Evolutionary conservation across 2,888 invertebrate species (phyloP), one percentile per base, ranked within the genome.

Genomic region (Autographa gamma): DNA sequence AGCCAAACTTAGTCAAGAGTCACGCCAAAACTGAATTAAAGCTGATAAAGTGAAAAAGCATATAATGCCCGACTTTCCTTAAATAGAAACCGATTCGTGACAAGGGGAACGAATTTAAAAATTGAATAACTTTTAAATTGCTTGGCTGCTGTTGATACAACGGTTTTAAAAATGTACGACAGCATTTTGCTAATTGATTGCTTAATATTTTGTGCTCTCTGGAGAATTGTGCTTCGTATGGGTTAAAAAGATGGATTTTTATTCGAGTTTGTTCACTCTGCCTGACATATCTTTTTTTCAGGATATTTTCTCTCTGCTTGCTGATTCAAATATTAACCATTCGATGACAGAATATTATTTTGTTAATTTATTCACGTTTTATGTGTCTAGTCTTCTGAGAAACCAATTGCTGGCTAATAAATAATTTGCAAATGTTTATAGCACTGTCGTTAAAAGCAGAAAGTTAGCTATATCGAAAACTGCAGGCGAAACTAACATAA

Each of bases 11-110:
- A 88, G 83, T 80, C 81, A 82, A 84, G 84, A 88, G 87, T 88
- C 85, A 86, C 84, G 85, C 82, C 73, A 73, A 80, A 86, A 85
- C 84, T 85, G 83, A 88, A 87, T 87, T 88, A 85, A 85, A 80
- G 63, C 77, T 80, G 81, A 81, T 84, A 82, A 85, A 88, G 84
- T 86, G 84, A 86, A 86, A 84, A 86, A 81, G 74, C 80, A 78
- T 79, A 80, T 75, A 81, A 85, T 81, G 79, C 73, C 73, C 74
- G 76, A 74, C 65, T 83, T 82, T 74, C 68, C 75, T 77, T 74
- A 69, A 74, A 68, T 70, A 74, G 71, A 69, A 81, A 75, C 63
- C 69, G 83, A 82, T 85, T 84, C 79, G 70, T 85, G 86, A 86
- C 79, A 82, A 74, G 80, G 74, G 64, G 69, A 84, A 83, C 77